Conservation (phyloP, 2,888 invertebrate species). For the Diadegma fenestrale region DNA sequence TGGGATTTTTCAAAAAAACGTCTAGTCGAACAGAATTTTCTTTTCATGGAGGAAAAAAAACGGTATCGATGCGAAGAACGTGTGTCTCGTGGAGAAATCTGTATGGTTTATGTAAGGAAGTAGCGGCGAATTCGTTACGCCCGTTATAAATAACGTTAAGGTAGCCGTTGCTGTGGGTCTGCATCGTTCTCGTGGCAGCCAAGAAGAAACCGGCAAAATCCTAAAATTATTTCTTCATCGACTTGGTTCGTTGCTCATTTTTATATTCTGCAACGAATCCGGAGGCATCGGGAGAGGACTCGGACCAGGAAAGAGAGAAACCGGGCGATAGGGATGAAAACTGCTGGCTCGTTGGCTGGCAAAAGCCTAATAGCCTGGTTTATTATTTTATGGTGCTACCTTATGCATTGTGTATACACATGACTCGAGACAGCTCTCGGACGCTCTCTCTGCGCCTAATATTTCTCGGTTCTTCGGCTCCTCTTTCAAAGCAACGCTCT, state of each 20-base stretch:
- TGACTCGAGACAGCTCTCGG: conserved; percentile 63
- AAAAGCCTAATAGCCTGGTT: conserved; percentile 80
- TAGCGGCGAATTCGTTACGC: conserved; percentile 71
- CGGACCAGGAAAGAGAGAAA: background rate
- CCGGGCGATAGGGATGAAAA: conserved; percentile 43
- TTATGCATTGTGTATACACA: conserved; percentile 75
- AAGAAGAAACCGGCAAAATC: conserved; percentile 54
- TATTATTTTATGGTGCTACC: conserved; percentile 82
- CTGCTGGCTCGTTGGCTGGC: conserved; percentile 67
- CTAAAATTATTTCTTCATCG: conserved; percentile 54
- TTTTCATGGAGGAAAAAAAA: conserved; percentile 10
- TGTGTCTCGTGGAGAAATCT: conserved; percentile 19
- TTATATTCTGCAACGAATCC: conserved; percentile 53
- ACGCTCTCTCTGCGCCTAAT: conserved; percentile 29
- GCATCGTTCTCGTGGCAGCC: too few species aligned
- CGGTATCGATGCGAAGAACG: background rate
- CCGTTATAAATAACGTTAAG: conserved; percentile 78
- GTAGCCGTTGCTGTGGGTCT: conserved; percentile 65
- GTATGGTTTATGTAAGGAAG: conserved; percentile 58
- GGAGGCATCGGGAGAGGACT: conserved; percentile 17
- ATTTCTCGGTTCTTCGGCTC: background rate
- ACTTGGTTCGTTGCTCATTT: conserved; percentile 38
- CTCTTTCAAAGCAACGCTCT: conserved; percentile 16
- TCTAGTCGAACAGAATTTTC: too few species aligned
- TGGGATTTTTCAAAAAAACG: too few species aligned